phyloP scores from a whole-genome alignment of 2,113 vertebrate species.

The Podarcis muralis region DNA sequence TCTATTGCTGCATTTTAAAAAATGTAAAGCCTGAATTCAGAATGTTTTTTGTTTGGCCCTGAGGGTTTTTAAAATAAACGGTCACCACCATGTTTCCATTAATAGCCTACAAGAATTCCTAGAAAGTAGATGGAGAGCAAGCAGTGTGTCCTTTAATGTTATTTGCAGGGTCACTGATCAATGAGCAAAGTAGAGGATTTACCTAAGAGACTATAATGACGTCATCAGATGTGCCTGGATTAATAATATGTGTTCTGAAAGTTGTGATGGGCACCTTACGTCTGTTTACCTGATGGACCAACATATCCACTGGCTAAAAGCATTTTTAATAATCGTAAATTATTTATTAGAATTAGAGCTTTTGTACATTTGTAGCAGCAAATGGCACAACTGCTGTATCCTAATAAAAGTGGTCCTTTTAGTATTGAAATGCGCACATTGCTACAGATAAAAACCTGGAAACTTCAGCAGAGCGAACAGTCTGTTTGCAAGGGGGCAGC shows the following conservation, averaged over 20 bases:
- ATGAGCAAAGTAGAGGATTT: slow-evolving; percentile 36
- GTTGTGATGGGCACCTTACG: slow-evolving; percentile 30
- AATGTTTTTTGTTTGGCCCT: neutral
- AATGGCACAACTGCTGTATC: neutral
- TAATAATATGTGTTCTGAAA: slow-evolving; percentile 34
- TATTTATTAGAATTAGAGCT: slow-evolving; percentile 31
- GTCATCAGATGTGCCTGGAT: slow-evolving; percentile 41
- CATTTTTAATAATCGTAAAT: slow-evolving; percentile 34
- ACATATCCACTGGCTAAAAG: slow-evolving; percentile 34
- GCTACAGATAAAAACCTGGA: neutral
- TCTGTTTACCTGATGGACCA: slow-evolving; percentile 33
- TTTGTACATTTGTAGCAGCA: slow-evolving; percentile 20
- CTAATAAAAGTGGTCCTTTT: neutral
- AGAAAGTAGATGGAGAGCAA: slow-evolving; percentile 3
- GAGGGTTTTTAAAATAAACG: slow-evolving; percentile 29
- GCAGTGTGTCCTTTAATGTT: neutral
- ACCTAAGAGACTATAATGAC: slow-evolving; percentile 20
- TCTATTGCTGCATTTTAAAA: neutral
- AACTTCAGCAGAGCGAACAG: neutral
- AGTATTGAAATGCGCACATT: neutral
- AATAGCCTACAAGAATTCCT: neutral
- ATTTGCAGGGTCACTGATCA: slow-evolving; percentile 30
- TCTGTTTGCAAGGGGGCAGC: neutral
- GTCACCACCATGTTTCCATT: slow-evolving; percentile 5
- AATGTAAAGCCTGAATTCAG: neutral